Conservation (phyloP, 2,888 invertebrate species). For the Oligia strigilis region DNA sequence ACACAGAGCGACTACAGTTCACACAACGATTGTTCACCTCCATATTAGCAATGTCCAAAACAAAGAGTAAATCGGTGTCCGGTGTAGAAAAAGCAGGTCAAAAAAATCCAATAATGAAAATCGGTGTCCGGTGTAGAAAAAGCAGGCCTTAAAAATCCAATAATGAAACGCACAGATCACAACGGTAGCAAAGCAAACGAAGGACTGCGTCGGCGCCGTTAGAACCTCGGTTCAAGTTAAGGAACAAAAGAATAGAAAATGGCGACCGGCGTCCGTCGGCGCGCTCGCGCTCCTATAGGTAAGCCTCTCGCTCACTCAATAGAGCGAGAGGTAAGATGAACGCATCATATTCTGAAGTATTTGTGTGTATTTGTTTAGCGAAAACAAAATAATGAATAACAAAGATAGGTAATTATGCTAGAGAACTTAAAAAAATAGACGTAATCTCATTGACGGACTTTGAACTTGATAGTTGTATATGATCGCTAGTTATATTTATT, state of each 20-base stretch:
- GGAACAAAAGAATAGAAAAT: too few species aligned
- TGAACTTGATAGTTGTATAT: slow-evolving; percentile 11
- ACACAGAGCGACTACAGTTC: too few species aligned
- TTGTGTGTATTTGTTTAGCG: background rate
- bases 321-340: slow-evolving; percentile 23
- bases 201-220: background rate
- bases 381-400: slow-evolving; percentile 17
- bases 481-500: slow-evolving; percentile 9
- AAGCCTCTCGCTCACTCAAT: slow-evolving; percentile 19
- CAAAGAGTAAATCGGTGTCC: too few species aligned
- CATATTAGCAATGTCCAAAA: too few species aligned
- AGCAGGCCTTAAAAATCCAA: slow-evolving; percentile 15
- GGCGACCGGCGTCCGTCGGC: too few species aligned
- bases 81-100: too few species aligned
- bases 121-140: background rate
- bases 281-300: background rate
- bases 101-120: too few species aligned
- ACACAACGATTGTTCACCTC: too few species aligned
- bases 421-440: background rate
- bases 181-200: slow-evolving; percentile 12
- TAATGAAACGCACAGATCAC: background rate
- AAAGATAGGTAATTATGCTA: slow-evolving; percentile 9
- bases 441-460: slow-evolving; percentile 14
- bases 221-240: too few species aligned
- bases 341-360: background rate